Base-by-base conservation (phyloP, 1,140 invertebrate species). In the Drosophila setifemur region DNA sequence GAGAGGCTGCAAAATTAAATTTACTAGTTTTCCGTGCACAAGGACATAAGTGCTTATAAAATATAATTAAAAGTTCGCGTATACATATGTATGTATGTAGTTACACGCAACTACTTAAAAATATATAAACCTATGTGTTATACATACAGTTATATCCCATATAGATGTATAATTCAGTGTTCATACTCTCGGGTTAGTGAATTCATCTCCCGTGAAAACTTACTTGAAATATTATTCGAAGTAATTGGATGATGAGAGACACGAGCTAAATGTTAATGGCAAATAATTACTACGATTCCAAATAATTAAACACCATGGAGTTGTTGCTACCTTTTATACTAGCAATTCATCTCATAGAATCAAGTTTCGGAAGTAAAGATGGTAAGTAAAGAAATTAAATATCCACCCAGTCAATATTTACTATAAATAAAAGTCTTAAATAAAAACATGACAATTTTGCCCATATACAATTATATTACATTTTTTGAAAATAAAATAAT, bases 101-200 rank as follows among this genome's bases (percentile, higher is more conserved):
- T n/a, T n/a, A n/a, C n/a, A 63, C 2, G 18, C 23, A 39, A 49
- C 26, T 29, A 23, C 23, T 61, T 26, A 19, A 61, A 61, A 63
- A 64, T 64, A 69, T 43, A 69, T 55, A 40, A 43, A 57, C 53
- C 40, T 69, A 68, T 68, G 42, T 69, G 42, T 44, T 47, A 50
- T 45, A 73, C 35, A 47, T 57, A 71, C 39, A 63, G 50, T 44
- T 45, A 47, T 43, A 64, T 64, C 43, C 29, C 44, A 21, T 47
- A 42, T 45, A 60, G 26, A 72, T 63, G 47, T 72, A 64, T 61
- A 61, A 61, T 45, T 35, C 54, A 61, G 57, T 58, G 53, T 12
- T 47, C 21, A n/a, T 44, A 26, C 58, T 21, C 23, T 23, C 35
- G 53, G 35, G 40, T 23, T 12, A 31, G 67, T 69, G 54, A 52